These are phyloP conservation scores for Sorex maritimensis DNA, from an alignment of 2,797 vertebrate species.

Conservation along the genomic window DNA sequence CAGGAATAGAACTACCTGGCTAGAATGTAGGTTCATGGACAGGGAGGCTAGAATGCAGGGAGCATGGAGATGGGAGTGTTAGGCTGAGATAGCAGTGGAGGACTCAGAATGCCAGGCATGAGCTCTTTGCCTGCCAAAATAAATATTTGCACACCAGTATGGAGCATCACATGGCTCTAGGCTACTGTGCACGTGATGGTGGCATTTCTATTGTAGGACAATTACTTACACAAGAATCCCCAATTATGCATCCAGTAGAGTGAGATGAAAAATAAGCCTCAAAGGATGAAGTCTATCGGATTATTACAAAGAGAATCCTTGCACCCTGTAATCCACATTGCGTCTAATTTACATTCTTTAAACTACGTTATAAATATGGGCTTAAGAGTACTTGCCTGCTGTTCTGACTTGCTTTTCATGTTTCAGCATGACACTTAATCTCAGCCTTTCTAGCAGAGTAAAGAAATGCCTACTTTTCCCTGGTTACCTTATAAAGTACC, in stretches of 20 bases:
- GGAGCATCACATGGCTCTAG: neutral
- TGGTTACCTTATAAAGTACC: neutral
- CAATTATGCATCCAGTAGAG: neutral
- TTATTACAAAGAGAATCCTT: constrained; percentile 4
- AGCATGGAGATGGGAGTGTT: too few species aligned
- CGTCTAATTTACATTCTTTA: neutral
- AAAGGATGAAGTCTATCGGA: neutral
- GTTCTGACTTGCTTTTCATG: constrained; percentile 15
- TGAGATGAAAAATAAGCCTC: constrained; percentile 6
- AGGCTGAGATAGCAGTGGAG: neutral
- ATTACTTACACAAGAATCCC: neutral
- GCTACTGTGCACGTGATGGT: neutral
- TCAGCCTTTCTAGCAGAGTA: neutral
- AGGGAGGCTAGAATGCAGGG: neutral
- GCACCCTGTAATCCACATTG: neutral
- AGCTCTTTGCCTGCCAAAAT: neutral
- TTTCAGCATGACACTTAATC: neutral
- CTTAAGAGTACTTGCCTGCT: neutral
- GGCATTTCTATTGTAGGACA: neutral
- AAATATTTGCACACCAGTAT: too few species aligned
- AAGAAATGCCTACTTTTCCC: neutral
- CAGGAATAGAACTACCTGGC: neutral
- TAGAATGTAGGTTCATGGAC: neutral
- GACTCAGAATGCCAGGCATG: neutral
- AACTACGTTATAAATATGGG: neutral